These are phyloP conservation scores for Anagrus nilaparvatae DNA, from an alignment of 1,140 invertebrate genomes.

Conservation along the genomic window DNA sequence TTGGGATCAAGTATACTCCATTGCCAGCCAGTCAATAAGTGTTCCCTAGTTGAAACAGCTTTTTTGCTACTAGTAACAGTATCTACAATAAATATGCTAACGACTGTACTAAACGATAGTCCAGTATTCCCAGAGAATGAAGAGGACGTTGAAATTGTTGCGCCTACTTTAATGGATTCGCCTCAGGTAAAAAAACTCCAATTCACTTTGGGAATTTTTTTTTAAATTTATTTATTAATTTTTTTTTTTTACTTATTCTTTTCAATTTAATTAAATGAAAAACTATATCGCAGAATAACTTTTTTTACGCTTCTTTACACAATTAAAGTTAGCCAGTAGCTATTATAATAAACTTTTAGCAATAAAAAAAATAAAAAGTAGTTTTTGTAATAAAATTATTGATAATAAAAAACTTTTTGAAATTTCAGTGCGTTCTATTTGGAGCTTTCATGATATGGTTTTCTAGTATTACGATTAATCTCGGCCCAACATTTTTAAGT, in stretches of 20 bases:
- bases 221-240: too few relatives aligned
- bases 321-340: slow-evolving; percentile 8
- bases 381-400: slow-evolving; percentile 4
- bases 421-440: slow-evolving; percentile 80
- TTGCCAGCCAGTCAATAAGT: slow-evolving; percentile 76
- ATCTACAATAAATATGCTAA: slow-evolving; percentile 83
- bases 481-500: slow-evolving; percentile 81
- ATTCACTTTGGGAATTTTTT: too few relatives aligned
- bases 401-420: slow-evolving; percentile 1
- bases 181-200: slow-evolving; percentile 48
- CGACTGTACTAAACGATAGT: slow-evolving; percentile 80
- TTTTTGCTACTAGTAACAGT: slow-evolving; percentile 82
- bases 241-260: too few relatives aligned
- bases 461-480: slow-evolving; percentile 78
- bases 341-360: slow-evolving; percentile 4
- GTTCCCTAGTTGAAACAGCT: slow-evolving; percentile 79
- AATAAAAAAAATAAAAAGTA: slow-evolving; percentile 1
- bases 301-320: slow-evolving; percentile 7
- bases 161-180: slow-evolving; percentile 65
- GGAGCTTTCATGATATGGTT: slow-evolving; percentile 92
- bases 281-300: slow-evolving; percentile 9
- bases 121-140: slow-evolving; percentile 75
- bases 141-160: slow-evolving; percentile 54
- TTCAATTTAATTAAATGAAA: too few relatives aligned
- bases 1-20: slow-evolving; percentile 72